Conservation (phyloP, 2,888 invertebrate genomes). For the Listrodromus nycthemerus region DNA sequence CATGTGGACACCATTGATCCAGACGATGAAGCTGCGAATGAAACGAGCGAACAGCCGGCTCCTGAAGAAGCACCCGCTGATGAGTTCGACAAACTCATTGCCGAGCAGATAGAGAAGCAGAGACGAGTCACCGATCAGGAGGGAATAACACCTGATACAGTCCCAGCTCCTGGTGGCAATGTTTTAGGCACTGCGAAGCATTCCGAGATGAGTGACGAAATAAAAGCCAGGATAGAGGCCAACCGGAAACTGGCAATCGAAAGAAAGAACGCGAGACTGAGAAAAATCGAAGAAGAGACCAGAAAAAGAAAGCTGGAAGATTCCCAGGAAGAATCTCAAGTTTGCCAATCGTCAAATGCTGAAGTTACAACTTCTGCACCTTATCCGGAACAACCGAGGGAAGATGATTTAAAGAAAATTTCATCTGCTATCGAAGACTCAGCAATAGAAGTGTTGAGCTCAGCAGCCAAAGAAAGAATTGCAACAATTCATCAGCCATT, state of each 20-base stretch:
- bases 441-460: background rate
- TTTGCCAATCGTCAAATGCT: background rate
- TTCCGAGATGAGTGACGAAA: conserved; percentile 86
- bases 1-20: conserved; percentile 84
- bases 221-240: conserved; percentile 89
- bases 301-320: conserved; percentile 31
- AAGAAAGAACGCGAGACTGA: conserved; percentile 86
- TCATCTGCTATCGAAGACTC: background rate
- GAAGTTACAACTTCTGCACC: background rate
- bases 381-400: background rate
- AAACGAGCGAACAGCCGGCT: conserved; percentile 77
- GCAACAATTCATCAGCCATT: background rate
- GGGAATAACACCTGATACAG: background rate
- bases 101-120: conserved; percentile 87
- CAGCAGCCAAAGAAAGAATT: background rate
- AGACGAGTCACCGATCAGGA: conserved; percentile 68
- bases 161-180: background rate
- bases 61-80: conserved; percentile 84
- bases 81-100: conserved; percentile 88
- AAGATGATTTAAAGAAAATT: conserved; percentile 19
- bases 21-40: conserved; percentile 81
- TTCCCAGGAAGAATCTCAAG: background rate
- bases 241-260: conserved; percentile 89
- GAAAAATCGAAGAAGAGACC: conserved; percentile 44
- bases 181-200: conserved; percentile 52